A percentile compares a stretch with the other conserved stretches of the same genome.
These are phyloP conservation scores for Hydractinia echinata DNA, from an alignment of 30 jellyfish, hydroid and myxozoan genomes.

Conservation along the genomic window DNA sequence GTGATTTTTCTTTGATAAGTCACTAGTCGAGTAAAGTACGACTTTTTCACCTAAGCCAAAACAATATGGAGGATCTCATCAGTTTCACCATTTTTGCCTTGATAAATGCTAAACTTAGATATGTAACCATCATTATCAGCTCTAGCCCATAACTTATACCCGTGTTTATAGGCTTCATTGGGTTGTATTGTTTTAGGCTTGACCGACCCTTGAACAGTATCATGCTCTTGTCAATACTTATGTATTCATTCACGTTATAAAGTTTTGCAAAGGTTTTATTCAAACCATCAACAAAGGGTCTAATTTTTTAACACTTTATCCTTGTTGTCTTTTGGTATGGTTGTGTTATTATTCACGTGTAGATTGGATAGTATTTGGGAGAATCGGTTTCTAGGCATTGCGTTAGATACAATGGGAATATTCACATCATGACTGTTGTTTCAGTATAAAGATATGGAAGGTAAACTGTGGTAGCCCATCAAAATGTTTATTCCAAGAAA, in stretches of 20 bases:
- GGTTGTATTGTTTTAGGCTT: slow-evolving; percentile 58
- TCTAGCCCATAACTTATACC: slow-evolving; percentile 63
- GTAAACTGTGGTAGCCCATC: slow-evolving; percentile 55
- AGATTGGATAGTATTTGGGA: slow-evolving; percentile 29
- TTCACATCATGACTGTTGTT: slow-evolving; percentile 31
- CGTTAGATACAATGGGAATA: slow-evolving; percentile 41
- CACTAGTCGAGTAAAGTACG: slow-evolving; percentile 25
- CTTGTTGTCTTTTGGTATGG: slow-evolving; percentile 44
- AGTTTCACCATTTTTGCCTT: slow-evolving; percentile 51
- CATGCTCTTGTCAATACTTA: slow-evolving; percentile 64
- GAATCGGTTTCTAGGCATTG: slow-evolving; percentile 33
- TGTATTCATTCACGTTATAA: slow-evolving; percentile 42
- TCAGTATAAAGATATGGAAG: slow-evolving; percentile 22
- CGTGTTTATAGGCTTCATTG: slow-evolving; percentile 60
- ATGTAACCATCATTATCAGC: slow-evolving; percentile 76
- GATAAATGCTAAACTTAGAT: slow-evolving; percentile 59
- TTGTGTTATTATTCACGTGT: slow-evolving; percentile 54
- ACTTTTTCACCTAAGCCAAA: slow-evolving; percentile 65
- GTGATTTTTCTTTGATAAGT: slow-evolving; percentile 31
- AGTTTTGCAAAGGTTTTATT: slow-evolving; percentile 42
- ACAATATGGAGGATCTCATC: slow-evolving; percentile 46
- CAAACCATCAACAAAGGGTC: slow-evolving; percentile 46
- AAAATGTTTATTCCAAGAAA: slow-evolving; percentile 44
- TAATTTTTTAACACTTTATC: slow-evolving; percentile 43
- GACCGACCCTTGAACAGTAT: slow-evolving; percentile 53